A percentile compares a stretch with the other conserved stretches of the same genome.
Conservation (phyloP, 1,140 invertebrate species). For the Onthophagus taurus region DNA sequence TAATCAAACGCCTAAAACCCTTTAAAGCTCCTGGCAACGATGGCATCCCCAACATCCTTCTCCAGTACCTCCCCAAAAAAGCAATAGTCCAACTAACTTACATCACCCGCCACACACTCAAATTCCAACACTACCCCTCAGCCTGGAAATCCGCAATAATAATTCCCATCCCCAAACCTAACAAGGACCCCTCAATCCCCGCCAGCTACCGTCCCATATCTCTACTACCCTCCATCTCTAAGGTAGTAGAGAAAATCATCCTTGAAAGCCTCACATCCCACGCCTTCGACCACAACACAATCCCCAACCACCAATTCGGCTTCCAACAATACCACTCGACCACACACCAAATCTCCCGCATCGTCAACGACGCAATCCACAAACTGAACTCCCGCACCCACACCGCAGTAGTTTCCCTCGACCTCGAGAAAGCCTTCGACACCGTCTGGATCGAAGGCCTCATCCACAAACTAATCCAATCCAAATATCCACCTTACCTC, state of each 20-base stretch:
- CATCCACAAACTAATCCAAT: slow-evolving; percentile 24
- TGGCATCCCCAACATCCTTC: slow-evolving; percentile 2
- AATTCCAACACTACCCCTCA: slow-evolving; percentile 17
- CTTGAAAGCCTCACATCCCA: background rate
- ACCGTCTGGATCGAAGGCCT: slow-evolving; percentile 29
- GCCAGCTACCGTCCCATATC: slow-evolving; percentile 33
- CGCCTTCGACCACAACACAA: slow-evolving; percentile 18
- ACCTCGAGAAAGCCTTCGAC: slow-evolving; percentile 34
- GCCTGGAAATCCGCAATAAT: slow-evolving; percentile 20
- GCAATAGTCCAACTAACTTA: slow-evolving; percentile 14
- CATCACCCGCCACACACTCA: slow-evolving; percentile 15
- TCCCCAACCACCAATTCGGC: slow-evolving; percentile 33
- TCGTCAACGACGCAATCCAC: slow-evolving; percentile 25
- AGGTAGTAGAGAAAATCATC: slow-evolving; percentile 27
- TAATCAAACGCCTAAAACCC: no score
- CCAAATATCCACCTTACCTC: slow-evolving; percentile 15
- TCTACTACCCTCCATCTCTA: slow-evolving; percentile 26
- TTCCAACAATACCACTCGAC: slow-evolving; percentile 34
- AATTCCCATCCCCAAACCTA: slow-evolving; percentile 19
- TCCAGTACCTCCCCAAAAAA: slow-evolving; percentile 18
- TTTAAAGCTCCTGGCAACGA: slow-evolving; percentile 15
- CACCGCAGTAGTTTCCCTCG: slow-evolving; percentile 23
- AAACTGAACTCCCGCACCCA: slow-evolving; percentile 25
- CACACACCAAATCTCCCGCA: slow-evolving; percentile 30
- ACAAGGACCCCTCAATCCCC: slow-evolving; percentile 17